Evolutionary conservation across 1,140 invertebrate genomes (phyloP), one percentile per base, ranked within the genome.

Genomic region (Antheraea pernyi): DNA sequence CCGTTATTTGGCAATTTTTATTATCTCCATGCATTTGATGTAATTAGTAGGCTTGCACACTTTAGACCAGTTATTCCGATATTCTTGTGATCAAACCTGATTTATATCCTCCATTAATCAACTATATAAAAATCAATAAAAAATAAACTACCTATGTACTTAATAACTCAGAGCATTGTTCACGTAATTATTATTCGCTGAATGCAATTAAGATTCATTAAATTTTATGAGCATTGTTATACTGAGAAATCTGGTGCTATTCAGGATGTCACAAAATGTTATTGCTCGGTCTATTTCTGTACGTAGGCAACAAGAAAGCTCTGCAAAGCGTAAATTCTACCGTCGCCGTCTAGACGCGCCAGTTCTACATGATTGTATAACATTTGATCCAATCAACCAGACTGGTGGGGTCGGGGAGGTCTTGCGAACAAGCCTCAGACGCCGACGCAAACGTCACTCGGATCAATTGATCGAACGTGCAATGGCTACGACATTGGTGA

Each of bases 311-410:
- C 82, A 86, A 84, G 81, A 85, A 89, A 88, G 84, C 86, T 81
- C 85, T 85, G 83, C 79, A 82, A 86, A 85, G 82, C 79, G 77
- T 78, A 86, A 91, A 88, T 91, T 88, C 81, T 82, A 71, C 69
- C 74, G 88, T 83, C 89, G 86, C 86, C 87, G 88, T 88, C 86
- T 89, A 84, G 87, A 85, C 87, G 85, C 74, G 71, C 70, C 78
- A 69, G 79, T 86, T 79, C 81, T 85, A 82, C 81, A 82, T 84
- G 86, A 88, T 88, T 86, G 83, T 86, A 89, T 89, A 89, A 87
- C 76, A 89, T 82, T 91, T 88, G 87, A 89, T 88, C 86, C 86
- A 88, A 91, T 91, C 87, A 89, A 86, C 72, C 83, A 80, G 82
- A 85, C 83, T 84, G 77, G 78, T 83, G 79, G 82, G 86, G 84